phyloP scores from a whole-genome alignment of 2,888 invertebrate species.

The Acanthacorydalis orientalis region DNA sequence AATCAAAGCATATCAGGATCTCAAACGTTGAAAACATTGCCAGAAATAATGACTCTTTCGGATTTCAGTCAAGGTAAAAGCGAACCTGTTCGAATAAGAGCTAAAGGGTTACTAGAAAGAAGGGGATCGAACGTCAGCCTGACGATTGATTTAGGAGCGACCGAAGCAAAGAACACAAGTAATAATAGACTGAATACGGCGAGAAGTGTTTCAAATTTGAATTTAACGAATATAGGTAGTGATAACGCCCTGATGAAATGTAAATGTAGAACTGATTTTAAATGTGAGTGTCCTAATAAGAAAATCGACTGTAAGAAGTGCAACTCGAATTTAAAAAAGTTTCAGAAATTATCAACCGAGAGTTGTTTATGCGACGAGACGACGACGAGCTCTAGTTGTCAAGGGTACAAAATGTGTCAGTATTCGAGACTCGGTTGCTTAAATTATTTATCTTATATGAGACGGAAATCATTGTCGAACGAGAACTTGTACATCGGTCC shows the following conservation, averaged over 20 bases:
- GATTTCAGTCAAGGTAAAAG: slow-evolving; percentile 31
- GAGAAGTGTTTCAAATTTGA: slow-evolving; percentile 31
- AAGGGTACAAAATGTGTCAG: slow-evolving; percentile 6
- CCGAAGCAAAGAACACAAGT: slow-evolving; percentile 22
- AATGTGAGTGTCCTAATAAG: slow-evolving; percentile 3
- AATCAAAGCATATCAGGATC: slow-evolving; percentile 50
- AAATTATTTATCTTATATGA: slow-evolving; percentile 6
- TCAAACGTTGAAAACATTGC: slow-evolving; percentile 48
- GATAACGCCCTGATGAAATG: slow-evolving; percentile 15
- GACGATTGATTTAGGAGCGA: slow-evolving; percentile 57
- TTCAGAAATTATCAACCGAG: slow-evolving; percentile 6
- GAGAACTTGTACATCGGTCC: slow-evolving; percentile 36
- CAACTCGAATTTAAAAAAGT: slow-evolving; percentile 2
- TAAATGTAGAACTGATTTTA: slow-evolving; percentile 11
- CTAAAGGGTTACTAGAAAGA: slow-evolving; percentile 61
- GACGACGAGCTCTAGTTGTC: slow-evolving; percentile 1
- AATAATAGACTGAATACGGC: slow-evolving; percentile 29
- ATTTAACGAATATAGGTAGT: slow-evolving; percentile 14
- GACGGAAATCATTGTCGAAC: slow-evolving; percentile 39
- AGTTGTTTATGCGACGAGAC: slow-evolving; percentile 5
- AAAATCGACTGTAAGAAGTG: slow-evolving; percentile 5
- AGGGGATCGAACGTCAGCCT: slow-evolving; percentile 83
- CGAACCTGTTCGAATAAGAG: slow-evolving; percentile 32
- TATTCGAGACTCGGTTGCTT: slow-evolving; percentile 5
- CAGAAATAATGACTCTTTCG: slow-evolving; percentile 51